phyloP scores from a whole-genome alignment of 2,113 vertebrate genomes.

The Rhagologus leucostigma region DNA sequence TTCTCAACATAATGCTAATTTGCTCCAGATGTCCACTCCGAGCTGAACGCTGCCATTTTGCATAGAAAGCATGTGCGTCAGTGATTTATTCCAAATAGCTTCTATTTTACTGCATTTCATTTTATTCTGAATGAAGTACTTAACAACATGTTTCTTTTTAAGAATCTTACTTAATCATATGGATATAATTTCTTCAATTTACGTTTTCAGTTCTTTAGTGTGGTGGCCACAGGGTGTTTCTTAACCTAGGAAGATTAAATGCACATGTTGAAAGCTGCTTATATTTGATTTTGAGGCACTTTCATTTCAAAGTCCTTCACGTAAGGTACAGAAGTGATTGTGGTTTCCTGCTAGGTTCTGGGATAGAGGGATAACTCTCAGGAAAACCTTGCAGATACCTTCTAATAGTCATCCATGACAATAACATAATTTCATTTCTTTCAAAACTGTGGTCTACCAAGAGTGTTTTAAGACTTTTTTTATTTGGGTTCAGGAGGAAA shows the following conservation, averaged over 20 bases:
- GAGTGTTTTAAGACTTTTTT: conserved; percentile 53
- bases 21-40: conserved; percentile 58
- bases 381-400: conserved; percentile 55
- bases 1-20: conserved; percentile 76
- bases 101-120: conserved; percentile 79
- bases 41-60: conserved; percentile 51
- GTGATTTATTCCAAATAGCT: conserved; percentile 84
- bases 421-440: conserved; percentile 60
- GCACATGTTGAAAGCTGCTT: conserved; percentile 77
- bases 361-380: conserved; percentile 46
- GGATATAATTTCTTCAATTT: conserved; percentile 87
- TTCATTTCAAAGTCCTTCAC: conserved; percentile 61
- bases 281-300: conserved; percentile 69
- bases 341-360: conserved; percentile 74
- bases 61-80: conserved; percentile 84
- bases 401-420: conserved; percentile 65
- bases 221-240: conserved; percentile 82
- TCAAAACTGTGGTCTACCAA: conserved; percentile 31
- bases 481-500: conserved; percentile 48
- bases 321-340: conserved; percentile 80
- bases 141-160: conserved; percentile 80
- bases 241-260: conserved; percentile 81
- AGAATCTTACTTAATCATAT: conserved; percentile 84
- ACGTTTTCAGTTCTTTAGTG: conserved; percentile 79
- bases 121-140: conserved; percentile 79